Percentiles rank a stretch among this genome's conserved stretches.
phyloP scores from a whole-genome alignment of 2,113 vertebrate species.

The Trematomus loennbergii region DNA sequence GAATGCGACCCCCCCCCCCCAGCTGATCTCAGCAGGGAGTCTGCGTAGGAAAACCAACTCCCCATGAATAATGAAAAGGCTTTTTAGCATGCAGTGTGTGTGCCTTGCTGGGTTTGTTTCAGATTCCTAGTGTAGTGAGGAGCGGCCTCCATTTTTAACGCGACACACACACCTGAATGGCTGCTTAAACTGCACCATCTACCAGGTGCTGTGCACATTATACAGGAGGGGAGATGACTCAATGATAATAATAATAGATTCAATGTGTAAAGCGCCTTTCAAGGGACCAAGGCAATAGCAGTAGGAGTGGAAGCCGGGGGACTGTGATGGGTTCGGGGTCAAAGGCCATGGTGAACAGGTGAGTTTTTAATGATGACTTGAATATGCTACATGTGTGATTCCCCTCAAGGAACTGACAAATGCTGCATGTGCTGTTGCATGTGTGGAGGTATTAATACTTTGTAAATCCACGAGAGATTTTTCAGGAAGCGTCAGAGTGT shows the following conservation, averaged over 20 bases:
- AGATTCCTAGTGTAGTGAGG: slow-evolving; percentile 32
- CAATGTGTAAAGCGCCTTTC: no score
- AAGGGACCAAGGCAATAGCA: no score
- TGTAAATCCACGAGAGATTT: no score
- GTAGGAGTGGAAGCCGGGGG: no score
- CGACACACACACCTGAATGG: slow-evolving; percentile 7
- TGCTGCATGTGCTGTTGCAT: slow-evolving; percentile 5
- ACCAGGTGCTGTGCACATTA: slow-evolving; percentile 27
- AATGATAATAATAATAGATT: no score
- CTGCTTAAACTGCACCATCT: slow-evolving; percentile 43
- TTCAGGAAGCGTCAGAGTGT: no score
- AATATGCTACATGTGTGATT: neutral
- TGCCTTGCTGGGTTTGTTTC: slow-evolving; percentile 28
- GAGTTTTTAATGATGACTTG: no score
- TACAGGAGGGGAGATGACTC: slow-evolving; percentile 26
- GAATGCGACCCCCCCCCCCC: slow-evolving; percentile 30
- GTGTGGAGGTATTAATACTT: neutral
- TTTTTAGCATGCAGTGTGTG: slow-evolving; percentile 59
- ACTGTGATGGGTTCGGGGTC: no score
- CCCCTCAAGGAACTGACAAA: slow-evolving; percentile 2
- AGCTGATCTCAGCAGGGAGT: slow-evolving; percentile 44
- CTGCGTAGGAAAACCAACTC: slow-evolving; percentile 54
- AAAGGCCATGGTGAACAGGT: no score
- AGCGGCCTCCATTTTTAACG: slow-evolving; percentile 24
- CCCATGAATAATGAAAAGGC: slow-evolving; percentile 75